Base-by-base conservation (phyloP, 53 echinoderm and acorn worm species). In the Zoroaster sp. region DNA sequence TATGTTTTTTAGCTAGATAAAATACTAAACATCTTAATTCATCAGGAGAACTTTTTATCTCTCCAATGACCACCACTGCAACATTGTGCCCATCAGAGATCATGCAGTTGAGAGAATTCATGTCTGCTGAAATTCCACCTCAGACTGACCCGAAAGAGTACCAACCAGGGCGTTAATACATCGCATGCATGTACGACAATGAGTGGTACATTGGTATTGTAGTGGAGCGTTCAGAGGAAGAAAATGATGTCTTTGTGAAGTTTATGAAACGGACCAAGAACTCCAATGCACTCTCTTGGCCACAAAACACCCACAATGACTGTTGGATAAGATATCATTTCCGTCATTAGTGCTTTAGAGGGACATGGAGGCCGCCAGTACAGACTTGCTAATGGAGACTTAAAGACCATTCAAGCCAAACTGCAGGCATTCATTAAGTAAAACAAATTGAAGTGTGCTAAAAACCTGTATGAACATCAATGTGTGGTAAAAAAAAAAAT, bases 181-280 rank as follows among this genome's bases (percentile, higher is more conserved):
- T 82, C 14, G 80, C 90, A 11, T 83, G 81, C 40, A 70, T 52
- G 36, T 90, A 90, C 72, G 83, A 90, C 30, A 69, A 70, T 15
- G 82, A 90, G 11, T 90, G 90, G 82, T 90, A 81, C 47, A 37
- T 90, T 82, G 90, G 80, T 2, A 90, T 23, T 2, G 23, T 54
- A 5, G 54, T 54, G 9, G 54, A 54, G 6, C 9, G 54, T 3
- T 54, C 54, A 54, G 54, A 54, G 0, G 54, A 54, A 21, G 10
- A 54, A 54, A 20, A 21, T 21, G 54, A 54, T 54, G 54, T 54
- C 54, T 54, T 10, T 54, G 54, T 54, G 54, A 54, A 4, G 54
- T 54, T 36, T 8, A 71, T 71, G 35, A 4, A 11, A 35, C 0
- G 72, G 0, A 2, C 34, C 8, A 71, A 71, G 39, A 71, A 4